phyloP scores from a whole-genome alignment of 2,888 invertebrate species.

The Tinea trinotella region DNA sequence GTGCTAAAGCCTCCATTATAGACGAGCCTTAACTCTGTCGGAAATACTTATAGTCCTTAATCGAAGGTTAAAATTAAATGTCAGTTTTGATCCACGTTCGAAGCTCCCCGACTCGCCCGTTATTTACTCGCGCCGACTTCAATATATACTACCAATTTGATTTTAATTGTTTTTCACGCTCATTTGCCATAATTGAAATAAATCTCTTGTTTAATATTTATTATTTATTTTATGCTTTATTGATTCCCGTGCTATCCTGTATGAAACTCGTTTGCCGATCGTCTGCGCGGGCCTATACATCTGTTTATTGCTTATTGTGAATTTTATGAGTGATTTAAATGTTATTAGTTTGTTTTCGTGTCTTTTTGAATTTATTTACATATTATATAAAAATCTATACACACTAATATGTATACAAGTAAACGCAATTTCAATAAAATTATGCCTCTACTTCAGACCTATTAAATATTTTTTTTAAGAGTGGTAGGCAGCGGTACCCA shows the following conservation, averaged over 20 bases:
- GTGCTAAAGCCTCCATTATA: no score
- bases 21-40: slow-evolving; percentile 7
- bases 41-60: slow-evolving; percentile 34
- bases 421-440: no score
- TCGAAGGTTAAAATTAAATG: slow-evolving; percentile 65
- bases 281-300: slow-evolving; percentile 5
- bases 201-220: slow-evolving; percentile 54
- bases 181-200: slow-evolving; percentile 60
- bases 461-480: no score
- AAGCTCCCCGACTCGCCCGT: background rate
- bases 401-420: no score
- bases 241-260: slow-evolving; percentile 23
- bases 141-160: slow-evolving; percentile 32
- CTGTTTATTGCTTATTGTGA: slow-evolving; percentile 5
- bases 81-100: slow-evolving; percentile 32
- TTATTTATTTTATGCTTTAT: slow-evolving; percentile 40
- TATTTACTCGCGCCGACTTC: slow-evolving; percentile 1
- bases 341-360: background rate
- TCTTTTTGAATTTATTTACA: no score
- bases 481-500: no score
- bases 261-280: slow-evolving; percentile 13
- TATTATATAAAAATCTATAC: no score
- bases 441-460: no score
- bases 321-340: slow-evolving; percentile 5
- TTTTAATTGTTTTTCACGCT: slow-evolving; percentile 69